These are phyloP conservation scores for Eupithecia subumbrata DNA, from an alignment of 2,888 invertebrate species.

Conservation along the genomic window DNA sequence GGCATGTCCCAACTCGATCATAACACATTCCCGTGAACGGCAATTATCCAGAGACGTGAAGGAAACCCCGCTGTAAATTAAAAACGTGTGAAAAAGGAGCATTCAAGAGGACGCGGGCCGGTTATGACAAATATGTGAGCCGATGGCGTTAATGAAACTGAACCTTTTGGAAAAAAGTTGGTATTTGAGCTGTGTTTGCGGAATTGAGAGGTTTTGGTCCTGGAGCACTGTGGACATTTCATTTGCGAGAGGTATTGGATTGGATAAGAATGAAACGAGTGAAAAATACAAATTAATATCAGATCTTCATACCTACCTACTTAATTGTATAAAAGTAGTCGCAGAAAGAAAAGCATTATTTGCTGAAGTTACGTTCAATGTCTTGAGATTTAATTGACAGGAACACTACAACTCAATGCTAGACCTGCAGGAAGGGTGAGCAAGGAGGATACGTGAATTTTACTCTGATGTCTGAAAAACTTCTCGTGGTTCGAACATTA, in stretches of 20 bases:
- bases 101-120: slow-evolving; percentile 64
- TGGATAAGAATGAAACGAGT: neutral
- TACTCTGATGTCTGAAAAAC: neutral
- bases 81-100: slow-evolving; percentile 79
- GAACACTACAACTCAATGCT: neutral
- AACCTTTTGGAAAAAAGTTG: slow-evolving; percentile 70
- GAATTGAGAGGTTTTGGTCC: slow-evolving; percentile 52
- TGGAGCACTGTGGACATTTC: slow-evolving; percentile 29
- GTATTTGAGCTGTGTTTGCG: slow-evolving; percentile 58
- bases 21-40: slow-evolving; percentile 62
- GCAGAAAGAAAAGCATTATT: neutral
- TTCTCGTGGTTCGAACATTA: neutral
- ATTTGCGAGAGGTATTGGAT: slow-evolving; percentile 29
- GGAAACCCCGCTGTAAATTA: slow-evolving; percentile 76
- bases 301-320: neutral
- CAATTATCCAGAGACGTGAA: slow-evolving; percentile 62
- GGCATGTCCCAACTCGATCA: slow-evolving; percentile 36
- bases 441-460: neutral
- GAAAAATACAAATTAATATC: neutral
- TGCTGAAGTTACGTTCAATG: neutral
- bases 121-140: slow-evolving; percentile 84
- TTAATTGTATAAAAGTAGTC: neutral
- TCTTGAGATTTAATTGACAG: neutral
- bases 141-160: slow-evolving; percentile 82
- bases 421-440: neutral